Base-by-base conservation (phyloP, 92 coral and sea anemone species). In the Virgularia gustaviana region DNA sequence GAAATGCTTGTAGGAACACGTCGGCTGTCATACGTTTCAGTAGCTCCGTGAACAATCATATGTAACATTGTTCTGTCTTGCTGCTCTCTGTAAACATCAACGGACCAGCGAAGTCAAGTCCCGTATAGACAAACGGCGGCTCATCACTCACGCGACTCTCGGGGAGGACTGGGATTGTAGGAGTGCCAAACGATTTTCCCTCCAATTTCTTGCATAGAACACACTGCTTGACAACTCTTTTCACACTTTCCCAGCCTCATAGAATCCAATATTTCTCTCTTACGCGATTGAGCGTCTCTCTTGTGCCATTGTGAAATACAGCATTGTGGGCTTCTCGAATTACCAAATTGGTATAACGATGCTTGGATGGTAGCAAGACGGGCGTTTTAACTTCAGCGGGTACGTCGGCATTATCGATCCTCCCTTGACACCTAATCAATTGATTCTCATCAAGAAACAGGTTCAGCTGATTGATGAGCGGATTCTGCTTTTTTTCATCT, bases 81-180 rank as follows among this genome's bases (percentile, higher is more conserved):
- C 28, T 15, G 8, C 29, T 51, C 28, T 51, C 57, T 2, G 57
- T 51, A 2, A 51, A 27, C 4, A 51, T 22, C 22, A 9, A 32
- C 57, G 28, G 57, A 7, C 57, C 57, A 2, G 57, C 57, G 15
- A 51, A 51, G 12, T 51, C 28, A 20, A 51, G 29, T 16, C 57
- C 57, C 10, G 57, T 51, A 9, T 51, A 22, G 22, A 2, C 28
- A 9, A 51, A 51, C 2, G 57, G 57, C 2, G 57, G 57, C 1
- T 27, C 57, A 51, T 51, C 57, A 51, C 57, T 51, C 22, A 51
- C 57, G 7, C 57, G 57, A 51, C 57, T 51, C 28, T 27, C 29
- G 22, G 57, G 57, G 3, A 51, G 57, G 57, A 32, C 9, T 51
- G 57, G 10, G 12, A 2, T 6, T 51, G 3, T 51, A 9, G 57